phyloP scores from a whole-genome alignment of 1,140 invertebrate species.

The Euwallacea fornicatus region DNA sequence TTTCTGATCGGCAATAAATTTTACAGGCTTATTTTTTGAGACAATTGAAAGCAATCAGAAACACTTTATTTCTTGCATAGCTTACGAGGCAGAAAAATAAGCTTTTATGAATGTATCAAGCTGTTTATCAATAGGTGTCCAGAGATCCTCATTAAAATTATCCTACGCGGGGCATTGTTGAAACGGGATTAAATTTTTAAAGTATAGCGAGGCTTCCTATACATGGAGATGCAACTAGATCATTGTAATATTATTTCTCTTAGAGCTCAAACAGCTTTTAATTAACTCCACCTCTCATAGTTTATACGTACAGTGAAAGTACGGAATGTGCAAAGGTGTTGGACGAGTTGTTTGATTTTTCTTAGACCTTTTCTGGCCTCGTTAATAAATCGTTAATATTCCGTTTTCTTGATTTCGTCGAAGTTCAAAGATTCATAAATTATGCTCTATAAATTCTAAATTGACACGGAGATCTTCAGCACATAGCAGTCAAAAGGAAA shows the following conservation, averaged over 20 bases:
- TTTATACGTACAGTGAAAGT: conserved; percentile 19
- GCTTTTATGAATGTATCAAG: conserved; percentile 5
- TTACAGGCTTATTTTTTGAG: too few relatives aligned
- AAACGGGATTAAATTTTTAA: conserved; percentile 7
- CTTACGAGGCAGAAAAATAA: too few relatives aligned
- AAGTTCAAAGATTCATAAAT: not conserved
- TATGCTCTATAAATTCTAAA: not conserved
- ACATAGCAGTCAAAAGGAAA: conserved; percentile 2
- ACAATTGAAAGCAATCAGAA: too few relatives aligned
- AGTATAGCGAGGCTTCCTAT: conserved; percentile 7
- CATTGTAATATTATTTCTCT: conserved; percentile 8
- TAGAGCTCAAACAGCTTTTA: conserved; percentile 15
- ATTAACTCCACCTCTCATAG: conserved; percentile 21
- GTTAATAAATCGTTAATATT: not conserved
- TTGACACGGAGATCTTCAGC: not conserved
- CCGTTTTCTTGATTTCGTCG: not conserved
- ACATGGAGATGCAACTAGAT: conserved; percentile 17
- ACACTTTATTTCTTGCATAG: too few relatives aligned
- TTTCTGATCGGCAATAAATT: too few relatives aligned
- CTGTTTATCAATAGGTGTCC: conserved; percentile 19
- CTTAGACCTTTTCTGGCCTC: not conserved
- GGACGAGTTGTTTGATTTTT: conserved; percentile 5
- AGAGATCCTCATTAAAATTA: conserved; percentile 21
- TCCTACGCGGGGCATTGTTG: conserved; percentile 19
- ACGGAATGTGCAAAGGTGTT: conserved; percentile 22